A percentile compares a stretch with the other conserved stretches of the same genome.
Conservation (phyloP, 2,888 invertebrate genomes). For the Hybos culiciformis region DNA sequence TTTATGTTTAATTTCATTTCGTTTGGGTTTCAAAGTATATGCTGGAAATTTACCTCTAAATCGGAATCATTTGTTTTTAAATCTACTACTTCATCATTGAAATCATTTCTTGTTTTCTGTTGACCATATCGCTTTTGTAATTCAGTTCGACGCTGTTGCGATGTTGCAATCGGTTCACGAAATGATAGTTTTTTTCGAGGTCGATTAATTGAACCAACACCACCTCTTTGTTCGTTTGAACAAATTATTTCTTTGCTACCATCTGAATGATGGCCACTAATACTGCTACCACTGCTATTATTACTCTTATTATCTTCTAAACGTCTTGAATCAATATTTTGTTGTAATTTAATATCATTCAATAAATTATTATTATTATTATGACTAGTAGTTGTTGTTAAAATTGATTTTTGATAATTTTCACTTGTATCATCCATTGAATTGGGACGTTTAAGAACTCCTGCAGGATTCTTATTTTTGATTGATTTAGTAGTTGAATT, state of each 20-base stretch:
- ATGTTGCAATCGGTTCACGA: conserved; percentile 51
- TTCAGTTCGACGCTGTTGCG: conserved; percentile 16
- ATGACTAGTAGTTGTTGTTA: conserved; percentile 2
- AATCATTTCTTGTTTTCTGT: conserved; percentile 17
- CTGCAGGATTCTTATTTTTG: conserved; percentile 10
- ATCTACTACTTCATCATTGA: neutral
- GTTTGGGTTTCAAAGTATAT: neutral
- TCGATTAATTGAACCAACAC: conserved; percentile 28
- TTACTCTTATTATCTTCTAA: conserved; percentile 28
- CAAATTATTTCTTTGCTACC: too few species aligned
- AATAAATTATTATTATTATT: neutral
- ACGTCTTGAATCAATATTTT: neutral
- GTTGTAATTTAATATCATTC: neutral
- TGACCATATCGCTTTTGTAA: conserved; percentile 24
- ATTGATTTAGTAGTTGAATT: conserved; percentile 14
- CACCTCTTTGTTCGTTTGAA: conserved; percentile 7
- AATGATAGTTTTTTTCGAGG: conserved; percentile 79
- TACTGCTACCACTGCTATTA: conserved; percentile 30
- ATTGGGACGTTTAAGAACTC: conserved; percentile 24
- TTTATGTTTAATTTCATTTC: too few species aligned
- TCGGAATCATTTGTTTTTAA: conserved; percentile 16
- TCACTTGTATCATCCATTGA: conserved; percentile 5
- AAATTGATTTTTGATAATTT: conserved; percentile 7
- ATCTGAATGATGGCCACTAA: conserved; percentile 4
- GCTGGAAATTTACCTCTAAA: conserved; percentile 15